A percentile compares a stretch with the other conserved stretches of the same genome.
Evolutionary conservation across 2,797 vertebrate species (phyloP).

Genomic region (Syngnathus rostellatus): DNA sequence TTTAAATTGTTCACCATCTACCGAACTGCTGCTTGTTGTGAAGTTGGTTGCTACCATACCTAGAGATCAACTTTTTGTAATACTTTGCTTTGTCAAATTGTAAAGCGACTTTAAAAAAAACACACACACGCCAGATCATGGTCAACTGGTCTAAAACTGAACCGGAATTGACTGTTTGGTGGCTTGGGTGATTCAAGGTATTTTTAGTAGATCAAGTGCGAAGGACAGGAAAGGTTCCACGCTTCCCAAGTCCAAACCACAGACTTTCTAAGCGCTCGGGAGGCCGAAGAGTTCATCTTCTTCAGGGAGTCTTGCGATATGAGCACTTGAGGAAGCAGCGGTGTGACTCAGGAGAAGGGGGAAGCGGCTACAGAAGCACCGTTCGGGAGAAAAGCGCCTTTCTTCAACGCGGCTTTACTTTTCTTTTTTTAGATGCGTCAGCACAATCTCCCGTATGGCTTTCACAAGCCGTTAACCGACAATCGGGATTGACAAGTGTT

Average conservation of each 20-base stretch:
- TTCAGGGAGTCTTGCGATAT: slow-evolving; percentile 10
- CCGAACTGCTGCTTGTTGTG: too few species aligned
- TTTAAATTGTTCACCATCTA: too few species aligned
- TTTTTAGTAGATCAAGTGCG: neutral
- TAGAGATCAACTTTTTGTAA: too few species aligned
- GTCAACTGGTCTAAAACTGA: neutral
- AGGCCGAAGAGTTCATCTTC: slow-evolving; percentile 10
- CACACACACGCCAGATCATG: neutral
- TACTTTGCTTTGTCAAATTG: neutral
- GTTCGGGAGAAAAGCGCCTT: slow-evolving; percentile 42
- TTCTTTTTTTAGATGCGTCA: slow-evolving; percentile 39
- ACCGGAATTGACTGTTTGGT: slow-evolving; percentile 1
- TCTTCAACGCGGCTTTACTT: slow-evolving; percentile 56
- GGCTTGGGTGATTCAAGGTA: neutral
- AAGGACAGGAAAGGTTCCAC: neutral
- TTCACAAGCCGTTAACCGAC: slow-evolving; percentile 61
- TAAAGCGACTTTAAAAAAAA: neutral
- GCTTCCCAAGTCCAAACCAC: neutral
- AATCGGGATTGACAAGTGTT: slow-evolving; percentile 55
- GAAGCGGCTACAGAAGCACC: slow-evolving; percentile 45
- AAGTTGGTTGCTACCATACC: too few species aligned
- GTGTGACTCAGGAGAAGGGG: slow-evolving; percentile 52
- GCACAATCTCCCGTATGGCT: slow-evolving; percentile 50
- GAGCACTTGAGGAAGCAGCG: slow-evolving; percentile 47
- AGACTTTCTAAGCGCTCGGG: neutral